Base-by-base conservation (phyloP, 2,113 vertebrate genomes). In the Gallinago paraguaiae region DNA sequence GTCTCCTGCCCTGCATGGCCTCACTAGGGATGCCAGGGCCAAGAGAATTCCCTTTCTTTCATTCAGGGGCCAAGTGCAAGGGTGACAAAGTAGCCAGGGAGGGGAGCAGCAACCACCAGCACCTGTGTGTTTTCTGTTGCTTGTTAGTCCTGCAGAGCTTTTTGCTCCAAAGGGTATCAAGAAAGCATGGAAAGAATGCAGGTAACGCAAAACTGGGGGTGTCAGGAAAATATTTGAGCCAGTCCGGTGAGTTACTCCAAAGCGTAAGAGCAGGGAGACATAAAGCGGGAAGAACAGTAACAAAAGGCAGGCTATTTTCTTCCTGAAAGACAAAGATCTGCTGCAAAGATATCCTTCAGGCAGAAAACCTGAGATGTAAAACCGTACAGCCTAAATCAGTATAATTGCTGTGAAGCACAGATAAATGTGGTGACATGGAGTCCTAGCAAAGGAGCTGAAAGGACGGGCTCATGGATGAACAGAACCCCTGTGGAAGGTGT, bases 341-440 rank as follows among this genome's bases (percentile, higher is more conserved):
- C 84, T 94, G 76, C 59, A 54, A 61, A 93, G 50, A 57, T 24
- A 51, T 12, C 59, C 59, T 82, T 67, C 70, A 79, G 89, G 45
- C 93, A 94, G 65, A 85, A 82, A 87, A 84, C 10, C 39, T 82
- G 80, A 86, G 83, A 86, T 43, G 17, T 41, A 70, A 80, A 93
- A 74, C 33, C 0, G 2, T 37, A 68, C 31, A 79, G 63, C 82
- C 75, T 80, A 46, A 41, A 65, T 70, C 54, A 22, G 67, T 65
- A 1, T 83, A 85, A 76, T 65, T 79, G 64, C 91, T 59, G 70
- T 59, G 54, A 87, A 93, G 50, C 82, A 63, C 12, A 69, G 82
- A 61, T 74, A 86, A 88, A 53, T 8, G 71, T 67, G 54, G 37
- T 67, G 59, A 37, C 27, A 22, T 2, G 28, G 84, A 72, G 30